Base-by-base conservation (phyloP, 2,113 vertebrate species). In the Myiagra hebetior region DNA sequence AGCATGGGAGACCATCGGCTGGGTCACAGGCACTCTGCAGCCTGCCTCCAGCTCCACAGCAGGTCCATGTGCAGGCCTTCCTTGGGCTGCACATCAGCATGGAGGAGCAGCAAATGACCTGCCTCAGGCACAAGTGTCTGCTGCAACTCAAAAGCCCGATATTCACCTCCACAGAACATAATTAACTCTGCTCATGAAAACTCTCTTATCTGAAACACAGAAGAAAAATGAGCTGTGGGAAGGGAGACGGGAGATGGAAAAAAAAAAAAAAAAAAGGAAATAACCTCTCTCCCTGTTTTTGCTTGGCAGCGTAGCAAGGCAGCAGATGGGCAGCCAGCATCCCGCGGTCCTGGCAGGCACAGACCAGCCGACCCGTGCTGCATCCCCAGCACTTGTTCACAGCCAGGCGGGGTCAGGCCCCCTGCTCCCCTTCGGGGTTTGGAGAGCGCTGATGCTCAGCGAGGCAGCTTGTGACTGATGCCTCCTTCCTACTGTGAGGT, bases 211-310 rank as follows among this genome's bases (percentile, higher is more conserved):
- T 89, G 91, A 97, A 94, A 94, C 53, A 27, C 2, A 10, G 83
- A 94, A 96, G 88, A 96, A 97, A 96, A 97, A 97, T 95, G 79
- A 97, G 55, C 83, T 57, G 55, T 16, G 18, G 41, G 72, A 95
- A 69, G 18, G 33, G 44, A 88, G 67, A 77, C 0, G n/a, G n/a
- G 41, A 75, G 39, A 63, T 41, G 3, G 8, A 0, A 10, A 59
- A 53, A 33, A 85, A 6, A 9, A 11, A 16, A 27, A 39, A 0
- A 11, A 23, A 82, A 30, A 31, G 9, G 2, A 4, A 56, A 53
- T 74, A 53, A 53, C 52, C 21, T 9, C 39, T 69, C 31, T 87
- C 22, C 11, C 8, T 77, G 47, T 2, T 77, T 50, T 89, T 14
- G 6, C 59, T 84, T 69, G 53, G 64, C 44, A 92, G 68, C 1